Conservation (phyloP, 2,113 vertebrate genomes). For the Seriola quinqueradiata region DNA sequence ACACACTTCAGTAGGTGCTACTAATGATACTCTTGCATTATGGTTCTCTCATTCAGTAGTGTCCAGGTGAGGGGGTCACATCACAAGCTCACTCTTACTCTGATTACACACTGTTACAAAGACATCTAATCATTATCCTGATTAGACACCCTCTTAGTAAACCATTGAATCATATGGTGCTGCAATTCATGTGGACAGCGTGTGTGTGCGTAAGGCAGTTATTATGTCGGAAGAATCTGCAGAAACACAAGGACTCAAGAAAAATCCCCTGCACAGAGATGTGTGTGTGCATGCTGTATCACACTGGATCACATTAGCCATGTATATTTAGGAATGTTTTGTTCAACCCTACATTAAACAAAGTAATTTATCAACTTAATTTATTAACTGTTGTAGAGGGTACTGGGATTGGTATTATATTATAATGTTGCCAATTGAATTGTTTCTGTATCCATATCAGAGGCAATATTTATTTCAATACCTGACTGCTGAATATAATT, state of each 20-base stretch:
- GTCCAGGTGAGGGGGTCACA: constrained; percentile 57
- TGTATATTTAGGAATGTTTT: not conserved
- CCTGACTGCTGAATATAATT: not conserved
- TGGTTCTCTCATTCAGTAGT: constrained; percentile 33
- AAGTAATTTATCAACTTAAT: not conserved
- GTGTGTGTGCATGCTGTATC: not conserved
- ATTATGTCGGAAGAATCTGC: constrained; percentile 26
- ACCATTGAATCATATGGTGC: constrained; percentile 49
- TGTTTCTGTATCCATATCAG: not conserved
- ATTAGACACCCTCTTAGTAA: constrained; percentile 62
- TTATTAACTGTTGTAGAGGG: not conserved
- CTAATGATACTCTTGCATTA: constrained; percentile 47
- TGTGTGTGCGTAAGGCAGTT: constrained; percentile 2
- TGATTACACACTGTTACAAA: constrained; percentile 62
- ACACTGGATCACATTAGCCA: not conserved
- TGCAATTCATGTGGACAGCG: constrained; percentile 11
- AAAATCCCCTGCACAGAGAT: not conserved
- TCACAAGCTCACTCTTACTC: constrained; percentile 40
- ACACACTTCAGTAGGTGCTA: constrained; percentile 30
- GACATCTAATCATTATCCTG: constrained; percentile 61
- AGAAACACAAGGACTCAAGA: constrained; percentile 10
- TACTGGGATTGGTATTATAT: not conserved
- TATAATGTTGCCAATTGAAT: not conserved
- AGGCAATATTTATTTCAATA: not conserved
- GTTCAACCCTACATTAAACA: not conserved